Percentiles rank a stretch among this genome's conserved stretches.
These are phyloP conservation scores for Schizotus pectinicornis DNA, from an alignment of 2,888 invertebrate species.

Conservation along the genomic window DNA sequence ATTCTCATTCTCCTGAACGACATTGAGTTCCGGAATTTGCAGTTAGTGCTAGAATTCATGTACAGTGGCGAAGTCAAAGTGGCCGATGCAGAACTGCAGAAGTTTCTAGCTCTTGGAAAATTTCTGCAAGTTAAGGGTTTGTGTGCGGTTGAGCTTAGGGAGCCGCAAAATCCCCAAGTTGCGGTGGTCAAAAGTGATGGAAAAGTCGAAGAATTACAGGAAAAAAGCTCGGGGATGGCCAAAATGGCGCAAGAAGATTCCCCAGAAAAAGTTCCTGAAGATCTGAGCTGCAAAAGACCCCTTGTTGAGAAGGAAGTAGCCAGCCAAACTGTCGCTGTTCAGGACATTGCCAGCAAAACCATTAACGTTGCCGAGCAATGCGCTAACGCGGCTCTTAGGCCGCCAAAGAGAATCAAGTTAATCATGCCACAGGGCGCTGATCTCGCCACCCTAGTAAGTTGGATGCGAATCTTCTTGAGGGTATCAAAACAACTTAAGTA, in stretches of 20 bases:
- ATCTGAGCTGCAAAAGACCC: no score
- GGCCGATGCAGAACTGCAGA: slow-evolving; percentile 56
- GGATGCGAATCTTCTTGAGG: no score
- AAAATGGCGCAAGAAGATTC: slow-evolving; percentile 19
- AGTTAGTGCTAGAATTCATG: slow-evolving; percentile 60
- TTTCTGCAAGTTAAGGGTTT: slow-evolving; percentile 60
- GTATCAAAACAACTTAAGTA: no score
- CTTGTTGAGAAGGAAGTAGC: no score
- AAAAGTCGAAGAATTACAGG: not conserved
- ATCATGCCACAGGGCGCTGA: no score
- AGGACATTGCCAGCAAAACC: no score
- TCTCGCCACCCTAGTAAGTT: no score
- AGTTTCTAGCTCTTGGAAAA: slow-evolving; percentile 58
- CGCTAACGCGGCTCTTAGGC: no score
- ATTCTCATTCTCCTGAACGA: slow-evolving; percentile 59
- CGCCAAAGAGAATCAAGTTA: no score
- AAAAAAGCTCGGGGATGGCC: slow-evolving; percentile 5
- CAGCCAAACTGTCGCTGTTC: no score
- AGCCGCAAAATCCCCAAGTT: slow-evolving; percentile 29
- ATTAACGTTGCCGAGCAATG: no score
- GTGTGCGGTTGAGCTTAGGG: slow-evolving; percentile 53
- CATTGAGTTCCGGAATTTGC: slow-evolving; percentile 55
- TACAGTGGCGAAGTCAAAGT: slow-evolving; percentile 62
- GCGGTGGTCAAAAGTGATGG: not conserved
- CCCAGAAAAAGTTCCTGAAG: no score